phyloP scores from a whole-genome alignment of 2,113 vertebrate genomes.

The Oreotragus oreotragus region DNA sequence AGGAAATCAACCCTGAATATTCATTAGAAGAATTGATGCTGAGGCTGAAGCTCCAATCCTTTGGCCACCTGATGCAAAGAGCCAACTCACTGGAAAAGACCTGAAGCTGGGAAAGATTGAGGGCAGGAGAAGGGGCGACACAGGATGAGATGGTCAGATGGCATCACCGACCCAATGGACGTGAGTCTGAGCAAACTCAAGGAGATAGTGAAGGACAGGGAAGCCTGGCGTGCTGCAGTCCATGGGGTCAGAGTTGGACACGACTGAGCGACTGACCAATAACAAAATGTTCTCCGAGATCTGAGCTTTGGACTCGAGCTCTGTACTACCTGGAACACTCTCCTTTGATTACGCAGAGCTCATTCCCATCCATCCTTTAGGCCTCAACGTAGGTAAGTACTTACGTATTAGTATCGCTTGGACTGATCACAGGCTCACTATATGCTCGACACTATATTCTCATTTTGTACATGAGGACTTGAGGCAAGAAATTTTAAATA shows the following conservation, averaged over 20 bases:
- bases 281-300: not conserved
- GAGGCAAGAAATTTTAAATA: not conserved
- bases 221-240: not conserved
- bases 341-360: not conserved
- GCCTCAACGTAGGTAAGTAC: not conserved
- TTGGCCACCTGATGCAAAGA: not conserved
- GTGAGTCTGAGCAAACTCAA: not conserved
- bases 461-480: not conserved
- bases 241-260: not conserved
- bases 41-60: not conserved
- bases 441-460: not conserved
- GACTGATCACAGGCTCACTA: not conserved
- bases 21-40: not conserved
- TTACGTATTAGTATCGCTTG: not conserved
- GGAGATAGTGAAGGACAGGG: not conserved
- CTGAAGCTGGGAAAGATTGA: not conserved
- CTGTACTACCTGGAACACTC: not conserved
- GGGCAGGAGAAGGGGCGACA: not conserved
- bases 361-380: not conserved
- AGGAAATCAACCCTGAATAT: not conserved
- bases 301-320: not conserved
- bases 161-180: not conserved
- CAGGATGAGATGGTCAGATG: not conserved
- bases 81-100: not conserved
- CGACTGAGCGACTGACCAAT: not conserved